These are phyloP conservation scores for Contarinia nasturtii DNA, from an alignment of 1,140 invertebrate genomes.

Conservation along the genomic window DNA sequence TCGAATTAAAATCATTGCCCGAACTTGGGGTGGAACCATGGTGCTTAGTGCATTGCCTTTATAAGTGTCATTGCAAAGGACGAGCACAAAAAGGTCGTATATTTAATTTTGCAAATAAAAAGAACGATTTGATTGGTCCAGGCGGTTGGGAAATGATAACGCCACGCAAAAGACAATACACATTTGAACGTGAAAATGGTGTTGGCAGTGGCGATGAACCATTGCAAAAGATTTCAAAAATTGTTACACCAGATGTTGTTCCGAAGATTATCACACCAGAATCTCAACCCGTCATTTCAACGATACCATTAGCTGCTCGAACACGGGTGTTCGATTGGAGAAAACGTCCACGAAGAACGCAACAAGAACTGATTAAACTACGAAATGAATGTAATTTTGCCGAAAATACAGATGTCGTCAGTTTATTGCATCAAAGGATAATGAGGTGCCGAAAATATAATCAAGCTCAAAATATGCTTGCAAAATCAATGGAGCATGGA, in stretches of 20 bases:
- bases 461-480: not conserved
- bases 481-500: not conserved
- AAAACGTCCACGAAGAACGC: not conserved
- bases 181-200: not conserved
- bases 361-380: not conserved
- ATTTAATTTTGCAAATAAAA: slow-evolving; percentile 14
- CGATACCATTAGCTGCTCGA: not conserved
- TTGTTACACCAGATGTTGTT: not conserved
- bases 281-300: not conserved
- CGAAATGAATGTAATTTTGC: not conserved
- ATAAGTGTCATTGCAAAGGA: slow-evolving; percentile 21
- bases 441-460: not conserved
- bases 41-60: slow-evolving; percentile 21
- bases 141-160: too few relatives aligned
- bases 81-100: slow-evolving; percentile 12
- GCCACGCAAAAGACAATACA: not conserved
- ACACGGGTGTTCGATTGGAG: not conserved
- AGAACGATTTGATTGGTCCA: not conserved
- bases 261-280: not conserved
- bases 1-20: slow-evolving; percentile 11
- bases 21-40: slow-evolving; percentile 16
- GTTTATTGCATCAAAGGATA: not conserved
- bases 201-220: not conserved
- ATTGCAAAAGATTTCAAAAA: not conserved
- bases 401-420: not conserved